Conservation (phyloP, 2,888 invertebrate species). For the Mesochorus sp. region DNA sequence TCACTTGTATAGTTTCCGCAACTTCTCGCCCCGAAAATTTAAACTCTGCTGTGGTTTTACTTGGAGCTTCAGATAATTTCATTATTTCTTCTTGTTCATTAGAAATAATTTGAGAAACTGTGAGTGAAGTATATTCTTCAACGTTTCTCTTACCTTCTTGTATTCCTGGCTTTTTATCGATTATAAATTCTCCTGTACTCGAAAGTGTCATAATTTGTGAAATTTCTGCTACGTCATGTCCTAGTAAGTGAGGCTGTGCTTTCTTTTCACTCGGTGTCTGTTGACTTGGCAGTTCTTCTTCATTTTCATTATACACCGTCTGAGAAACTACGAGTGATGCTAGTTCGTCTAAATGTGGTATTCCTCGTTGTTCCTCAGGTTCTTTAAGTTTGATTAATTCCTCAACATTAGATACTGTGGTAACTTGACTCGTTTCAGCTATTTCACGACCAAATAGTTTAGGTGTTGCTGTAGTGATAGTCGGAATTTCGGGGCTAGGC, state of each 20-base stretch:
- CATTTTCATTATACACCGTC: constrained; percentile 65
- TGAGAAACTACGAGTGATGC: constrained; percentile 65
- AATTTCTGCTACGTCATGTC: constrained; percentile 73
- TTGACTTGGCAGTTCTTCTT: constrained; percentile 47
- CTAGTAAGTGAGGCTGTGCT: constrained; percentile 74
- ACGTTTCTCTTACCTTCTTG: constrained; percentile 70
- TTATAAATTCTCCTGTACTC: constrained; percentile 69
- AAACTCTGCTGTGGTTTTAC: constrained; percentile 77
- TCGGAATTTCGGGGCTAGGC: constrained; percentile 70
- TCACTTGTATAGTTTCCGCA: constrained; percentile 67
- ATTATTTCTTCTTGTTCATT: constrained; percentile 67
- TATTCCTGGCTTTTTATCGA: constrained; percentile 65
- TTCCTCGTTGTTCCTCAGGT: constrained; percentile 62
- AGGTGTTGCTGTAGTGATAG: constrained; percentile 76
- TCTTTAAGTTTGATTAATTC: constrained; percentile 69
- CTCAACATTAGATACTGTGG: constrained; percentile 66
- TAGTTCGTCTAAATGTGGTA: constrained; percentile 61
- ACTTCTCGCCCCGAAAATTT: constrained; percentile 76
- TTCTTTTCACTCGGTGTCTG: constrained; percentile 73
- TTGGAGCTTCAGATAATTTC: constrained; percentile 68
- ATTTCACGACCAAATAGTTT: constrained; percentile 77
- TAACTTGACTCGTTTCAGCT: constrained; percentile 71
- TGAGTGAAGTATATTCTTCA: constrained; percentile 63
- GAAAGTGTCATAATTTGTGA: constrained; percentile 72
- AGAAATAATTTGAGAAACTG: constrained; percentile 62